phyloP scores from a whole-genome alignment of 2,888 invertebrate species.

The Teleiodes luculella region DNA sequence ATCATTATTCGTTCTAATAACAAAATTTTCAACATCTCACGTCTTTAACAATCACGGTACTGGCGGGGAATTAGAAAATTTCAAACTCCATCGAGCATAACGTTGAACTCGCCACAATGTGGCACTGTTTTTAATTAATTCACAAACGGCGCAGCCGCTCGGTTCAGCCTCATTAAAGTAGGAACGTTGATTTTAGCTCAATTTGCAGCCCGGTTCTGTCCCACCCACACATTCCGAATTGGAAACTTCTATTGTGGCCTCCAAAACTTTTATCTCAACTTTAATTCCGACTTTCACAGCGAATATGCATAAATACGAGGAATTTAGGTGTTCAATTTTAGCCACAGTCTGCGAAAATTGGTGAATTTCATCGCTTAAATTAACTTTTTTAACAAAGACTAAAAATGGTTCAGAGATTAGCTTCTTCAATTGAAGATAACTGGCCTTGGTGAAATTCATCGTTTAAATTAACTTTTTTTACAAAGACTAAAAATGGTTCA shows the following conservation, averaged over 20 bases:
- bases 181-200: slow-evolving; percentile 37
- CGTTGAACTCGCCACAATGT: slow-evolving; percentile 18
- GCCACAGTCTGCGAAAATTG: too few relatives aligned
- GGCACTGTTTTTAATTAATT: slow-evolving; percentile 42
- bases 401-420: too few relatives aligned
- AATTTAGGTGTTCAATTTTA: background rate
- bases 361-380: too few relatives aligned
- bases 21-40: too few relatives aligned
- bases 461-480: too few relatives aligned
- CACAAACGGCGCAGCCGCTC: slow-evolving; percentile 17
- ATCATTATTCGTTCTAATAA: too few relatives aligned
- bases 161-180: slow-evolving; percentile 34
- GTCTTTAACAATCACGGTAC: background rate
- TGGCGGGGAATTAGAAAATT: slow-evolving; percentile 23
- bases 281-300: background rate
- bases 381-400: too few relatives aligned
- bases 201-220: slow-evolving; percentile 17
- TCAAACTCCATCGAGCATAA: slow-evolving; percentile 24
- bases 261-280: background rate
- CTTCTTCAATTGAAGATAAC: too few relatives aligned
- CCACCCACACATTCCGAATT: background rate
- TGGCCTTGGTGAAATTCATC: too few relatives aligned
- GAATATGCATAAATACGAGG: background rate
- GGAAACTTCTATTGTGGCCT: slow-evolving; percentile 5
- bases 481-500: too few relatives aligned